Conservation (phyloP, 2,888 invertebrate species). For the Heterodera filipjevi region DNA sequence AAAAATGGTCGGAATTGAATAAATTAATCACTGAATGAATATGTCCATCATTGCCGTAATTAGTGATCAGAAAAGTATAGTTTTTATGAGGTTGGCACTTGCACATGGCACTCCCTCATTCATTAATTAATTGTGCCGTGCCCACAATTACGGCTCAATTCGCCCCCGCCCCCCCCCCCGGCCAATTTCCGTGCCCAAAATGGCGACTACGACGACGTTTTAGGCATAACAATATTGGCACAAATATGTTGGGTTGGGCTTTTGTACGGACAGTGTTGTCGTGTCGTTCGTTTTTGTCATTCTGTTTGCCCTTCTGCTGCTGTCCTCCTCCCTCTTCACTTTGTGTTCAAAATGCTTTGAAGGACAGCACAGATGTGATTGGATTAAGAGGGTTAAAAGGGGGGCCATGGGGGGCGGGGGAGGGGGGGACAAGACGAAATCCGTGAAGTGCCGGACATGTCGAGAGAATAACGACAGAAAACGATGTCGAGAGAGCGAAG, state of each 20-base stretch:
- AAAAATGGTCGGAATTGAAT: too few relatives aligned
- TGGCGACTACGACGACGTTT: neutral
- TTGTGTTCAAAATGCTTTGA: neutral
- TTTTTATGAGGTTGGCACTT: neutral
- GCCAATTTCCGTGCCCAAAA: too few relatives aligned
- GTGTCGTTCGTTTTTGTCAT: neutral
- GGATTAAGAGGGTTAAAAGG: conserved; percentile 7
- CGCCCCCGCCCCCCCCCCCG: neutral
- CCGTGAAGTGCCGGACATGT: neutral
- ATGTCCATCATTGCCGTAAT: neutral
- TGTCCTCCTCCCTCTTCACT: neutral
- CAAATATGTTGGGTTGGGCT: neutral
- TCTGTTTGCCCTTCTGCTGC: neutral
- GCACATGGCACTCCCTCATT: neutral
- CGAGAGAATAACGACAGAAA: neutral
- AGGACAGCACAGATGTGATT: conserved; percentile 10
- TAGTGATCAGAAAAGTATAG: neutral
- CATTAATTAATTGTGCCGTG: too few relatives aligned
- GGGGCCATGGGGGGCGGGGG: too few relatives aligned
- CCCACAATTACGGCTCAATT: neutral
- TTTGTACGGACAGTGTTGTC: neutral
- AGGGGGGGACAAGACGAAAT: too few relatives aligned
- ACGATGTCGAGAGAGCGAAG: neutral
- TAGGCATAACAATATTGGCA: neutral
- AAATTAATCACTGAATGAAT: too few relatives aligned